A percentile compares a stretch with the other conserved stretches of the same genome.
Evolutionary conservation across 1,140 invertebrate species (phyloP).

Genomic region (Tetragonula clypearis): DNA sequence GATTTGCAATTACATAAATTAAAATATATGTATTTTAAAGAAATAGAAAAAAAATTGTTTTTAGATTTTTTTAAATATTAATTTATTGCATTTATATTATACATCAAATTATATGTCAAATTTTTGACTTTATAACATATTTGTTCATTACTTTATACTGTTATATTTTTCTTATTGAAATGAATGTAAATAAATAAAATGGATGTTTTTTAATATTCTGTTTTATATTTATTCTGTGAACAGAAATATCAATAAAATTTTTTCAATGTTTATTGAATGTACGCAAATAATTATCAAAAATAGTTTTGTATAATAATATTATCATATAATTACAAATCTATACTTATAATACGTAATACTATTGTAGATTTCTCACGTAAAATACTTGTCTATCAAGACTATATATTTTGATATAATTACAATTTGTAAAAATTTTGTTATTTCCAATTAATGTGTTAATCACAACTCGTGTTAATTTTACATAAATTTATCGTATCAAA

Average conservation of each 20-base stretch:
- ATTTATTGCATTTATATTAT: constrained; percentile 7
- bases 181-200: constrained; percentile 29
- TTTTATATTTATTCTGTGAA: constrained; percentile 2
- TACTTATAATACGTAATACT: background rate
- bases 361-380: background rate
- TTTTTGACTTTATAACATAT: background rate
- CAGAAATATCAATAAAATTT: background rate
- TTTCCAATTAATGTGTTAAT: constrained; percentile 18
- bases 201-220: constrained; percentile 3
- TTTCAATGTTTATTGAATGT: background rate
- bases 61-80: constrained; percentile 3
- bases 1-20: background rate
- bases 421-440: constrained; percentile 16
- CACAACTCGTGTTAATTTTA: constrained; percentile 18
- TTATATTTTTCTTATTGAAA: constrained; percentile 11
- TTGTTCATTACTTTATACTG: background rate
- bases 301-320: background rate
- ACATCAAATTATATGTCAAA: background rate
- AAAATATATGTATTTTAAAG: constrained; percentile 2
- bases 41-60: background rate
- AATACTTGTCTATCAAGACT: background rate
- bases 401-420: constrained; percentile 24
- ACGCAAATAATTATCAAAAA: background rate
- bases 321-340: background rate
- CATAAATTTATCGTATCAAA: constrained; percentile 12